These are phyloP conservation scores for Manduca sexta DNA, from an alignment of 1,140 invertebrate species.

Conservation along the genomic window DNA sequence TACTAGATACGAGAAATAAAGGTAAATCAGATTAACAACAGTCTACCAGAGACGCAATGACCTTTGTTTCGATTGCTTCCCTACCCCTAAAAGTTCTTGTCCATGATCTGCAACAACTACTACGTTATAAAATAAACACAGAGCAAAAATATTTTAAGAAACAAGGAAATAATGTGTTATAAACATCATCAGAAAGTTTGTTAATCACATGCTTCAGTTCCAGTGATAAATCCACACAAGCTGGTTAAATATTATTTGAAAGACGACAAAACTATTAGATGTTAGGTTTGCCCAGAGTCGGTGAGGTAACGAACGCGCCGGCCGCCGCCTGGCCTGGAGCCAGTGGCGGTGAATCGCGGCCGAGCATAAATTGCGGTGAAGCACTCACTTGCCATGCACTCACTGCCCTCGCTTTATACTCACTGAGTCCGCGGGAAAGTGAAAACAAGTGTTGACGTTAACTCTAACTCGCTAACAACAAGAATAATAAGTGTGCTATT, in stretches of 20 bases:
- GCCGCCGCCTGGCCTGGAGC: conserved; percentile 35
- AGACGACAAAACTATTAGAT: conserved; percentile 57
- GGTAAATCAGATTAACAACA: conserved; percentile 12
- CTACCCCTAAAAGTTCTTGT: too few relatives aligned
- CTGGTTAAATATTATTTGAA: conserved; percentile 37
- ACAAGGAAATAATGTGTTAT: too few relatives aligned
- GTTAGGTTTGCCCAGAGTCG: conserved; percentile 37
- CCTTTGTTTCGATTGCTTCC: neutral
- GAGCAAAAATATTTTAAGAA: neutral
- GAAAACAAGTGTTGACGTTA: conserved; percentile 33
- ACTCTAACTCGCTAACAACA: too few relatives aligned
- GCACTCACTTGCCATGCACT: conserved; percentile 21
- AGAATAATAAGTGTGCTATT: too few relatives aligned
- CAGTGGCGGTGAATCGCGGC: conserved; percentile 30
- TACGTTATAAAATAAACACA: neutral
- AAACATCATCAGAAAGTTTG: too few relatives aligned
- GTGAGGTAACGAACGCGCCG: conserved; percentile 46
- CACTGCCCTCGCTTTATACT: conserved; percentile 15
- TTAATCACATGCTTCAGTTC: too few relatives aligned
- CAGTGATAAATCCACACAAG: conserved; percentile 44
- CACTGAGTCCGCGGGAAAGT: conserved; percentile 38
- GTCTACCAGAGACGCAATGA: too few relatives aligned
- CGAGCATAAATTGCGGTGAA: conserved; percentile 45
- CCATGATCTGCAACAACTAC: too few relatives aligned
- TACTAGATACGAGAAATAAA: conserved; percentile 3